Evolutionary conservation across 2,113 vertebrate species (phyloP).

Genomic region (Aythya baeri): DNA sequence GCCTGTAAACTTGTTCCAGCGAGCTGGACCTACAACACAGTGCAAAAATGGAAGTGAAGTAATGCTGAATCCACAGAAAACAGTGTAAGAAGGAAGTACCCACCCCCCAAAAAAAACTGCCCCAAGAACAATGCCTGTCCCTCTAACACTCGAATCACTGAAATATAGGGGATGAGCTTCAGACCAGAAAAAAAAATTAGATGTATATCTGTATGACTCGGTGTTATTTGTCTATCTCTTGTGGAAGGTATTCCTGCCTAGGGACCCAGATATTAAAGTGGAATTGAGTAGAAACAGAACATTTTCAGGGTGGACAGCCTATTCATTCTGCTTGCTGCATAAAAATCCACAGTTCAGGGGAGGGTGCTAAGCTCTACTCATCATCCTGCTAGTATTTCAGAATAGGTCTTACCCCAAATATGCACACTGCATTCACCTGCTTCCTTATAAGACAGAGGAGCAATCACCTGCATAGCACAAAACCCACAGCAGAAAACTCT

Average conservation of each 20-base stretch:
- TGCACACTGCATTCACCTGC: background rate
- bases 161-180: background rate
- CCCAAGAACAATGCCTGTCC: background rate
- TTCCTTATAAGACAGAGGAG: background rate
- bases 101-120: background rate
- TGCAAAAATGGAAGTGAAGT: slow-evolving; percentile 51
- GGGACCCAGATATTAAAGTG: background rate
- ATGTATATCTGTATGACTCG: background rate
- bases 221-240: background rate
- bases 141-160: background rate
- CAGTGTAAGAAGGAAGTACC: background rate
- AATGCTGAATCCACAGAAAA: slow-evolving; percentile 13
- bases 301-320: background rate
- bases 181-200: background rate
- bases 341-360: background rate
- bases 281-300: background rate
- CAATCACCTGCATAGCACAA: background rate
- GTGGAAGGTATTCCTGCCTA: background rate
- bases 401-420: background rate
- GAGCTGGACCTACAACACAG: slow-evolving; percentile 82
- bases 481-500: background rate
- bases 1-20: slow-evolving; percentile 87
- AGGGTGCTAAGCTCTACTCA: background rate
- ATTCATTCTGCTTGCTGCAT: background rate
- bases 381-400: background rate